A percentile compares a stretch with the other conserved stretches of the same genome.
These are phyloP conservation scores for Sphenopsis melanotis DNA, from an alignment of 2,797 vertebrate genomes.

Conservation along the genomic window DNA sequence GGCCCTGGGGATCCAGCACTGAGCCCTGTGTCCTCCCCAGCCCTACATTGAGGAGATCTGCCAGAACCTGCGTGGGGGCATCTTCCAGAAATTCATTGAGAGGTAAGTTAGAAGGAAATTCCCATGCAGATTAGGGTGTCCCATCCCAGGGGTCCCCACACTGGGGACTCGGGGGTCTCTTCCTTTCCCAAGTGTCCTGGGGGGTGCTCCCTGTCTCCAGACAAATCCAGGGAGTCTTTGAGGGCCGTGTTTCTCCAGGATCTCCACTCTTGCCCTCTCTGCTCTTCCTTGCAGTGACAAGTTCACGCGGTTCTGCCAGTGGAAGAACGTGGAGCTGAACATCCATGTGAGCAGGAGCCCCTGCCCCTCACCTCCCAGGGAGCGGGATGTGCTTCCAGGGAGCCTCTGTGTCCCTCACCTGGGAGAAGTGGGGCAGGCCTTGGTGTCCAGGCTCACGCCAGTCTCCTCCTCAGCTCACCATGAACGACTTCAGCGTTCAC, in stretches of 20 bases:
- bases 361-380: not conserved
- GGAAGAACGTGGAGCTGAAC: slow-evolving; percentile 81
- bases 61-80: slow-evolving; percentile 73
- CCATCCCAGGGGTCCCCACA: not conserved
- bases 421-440: not conserved
- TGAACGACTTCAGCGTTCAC: slow-evolving; percentile 81
- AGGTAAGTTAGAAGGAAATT: slow-evolving; percentile 59
- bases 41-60: slow-evolving; percentile 81
- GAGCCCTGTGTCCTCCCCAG: slow-evolving; percentile 42
- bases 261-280: not conserved
- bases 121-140: fast-evolving
- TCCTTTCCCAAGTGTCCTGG: not conserved
- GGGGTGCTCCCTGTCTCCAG: not conserved
- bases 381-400: not conserved
- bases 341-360: slow-evolving; percentile 75
- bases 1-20: not conserved
- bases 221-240: not conserved
- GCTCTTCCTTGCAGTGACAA: slow-evolving; percentile 69
- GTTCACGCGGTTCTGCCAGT: slow-evolving; percentile 80
- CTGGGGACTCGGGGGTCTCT: not conserved
- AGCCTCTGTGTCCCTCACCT: not conserved
- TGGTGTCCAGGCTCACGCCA: not conserved
- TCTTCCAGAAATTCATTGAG: slow-evolving; percentile 81
- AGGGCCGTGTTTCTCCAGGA: not conserved
- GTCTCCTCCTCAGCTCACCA: slow-evolving; percentile 67